A percentile compares a stretch with the other conserved stretches of the same genome.
Evolutionary conservation across 2,113 vertebrate genomes (phyloP).

Genomic region (Sceloporus undulatus): DNA sequence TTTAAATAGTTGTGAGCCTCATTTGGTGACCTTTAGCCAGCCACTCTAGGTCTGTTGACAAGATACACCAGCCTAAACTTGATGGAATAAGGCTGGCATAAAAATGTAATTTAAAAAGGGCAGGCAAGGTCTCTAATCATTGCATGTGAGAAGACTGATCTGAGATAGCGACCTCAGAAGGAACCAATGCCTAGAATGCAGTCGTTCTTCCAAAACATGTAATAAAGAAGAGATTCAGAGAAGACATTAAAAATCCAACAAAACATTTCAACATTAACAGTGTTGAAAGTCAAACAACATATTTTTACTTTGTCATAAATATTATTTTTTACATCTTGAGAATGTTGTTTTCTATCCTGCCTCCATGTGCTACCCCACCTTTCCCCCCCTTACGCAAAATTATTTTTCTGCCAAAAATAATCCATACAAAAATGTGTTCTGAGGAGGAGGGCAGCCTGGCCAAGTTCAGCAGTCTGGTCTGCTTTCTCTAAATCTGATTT

Average conservation of each 20-base stretch:
- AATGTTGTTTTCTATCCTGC: slow-evolving; percentile 60
- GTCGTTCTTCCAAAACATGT: slow-evolving; percentile 60
- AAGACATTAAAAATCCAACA: slow-evolving; percentile 47
- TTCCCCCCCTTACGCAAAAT: slow-evolving; percentile 60
- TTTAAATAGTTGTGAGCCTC: background rate
- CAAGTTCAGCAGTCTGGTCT: slow-evolving; percentile 55
- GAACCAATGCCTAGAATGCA: slow-evolving; percentile 45
- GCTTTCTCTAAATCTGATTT: slow-evolving; percentile 53
- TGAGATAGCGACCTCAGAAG: slow-evolving; percentile 18
- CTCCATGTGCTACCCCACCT: slow-evolving; percentile 30
- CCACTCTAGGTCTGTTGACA: background rate
- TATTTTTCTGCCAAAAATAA: slow-evolving; percentile 68
- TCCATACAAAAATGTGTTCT: slow-evolving; percentile 61
- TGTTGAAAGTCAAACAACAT: slow-evolving; percentile 58
- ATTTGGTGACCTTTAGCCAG: background rate
- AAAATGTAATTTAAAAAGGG: background rate
- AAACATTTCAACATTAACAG: slow-evolving; percentile 50
- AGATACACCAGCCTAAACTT: background rate
- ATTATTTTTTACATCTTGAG: slow-evolving; percentile 34
- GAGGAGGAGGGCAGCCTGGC: slow-evolving; percentile 51
- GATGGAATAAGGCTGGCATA: background rate
- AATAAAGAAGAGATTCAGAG: slow-evolving; percentile 56
- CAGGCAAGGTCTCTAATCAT: background rate
- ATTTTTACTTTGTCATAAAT: slow-evolving; percentile 61
- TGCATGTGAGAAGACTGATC: background rate